Percentiles rank a stretch among this genome's conserved stretches.
Conservation (phyloP, 2,113 vertebrate genomes). For the Aspiorhynchus laticeps region DNA sequence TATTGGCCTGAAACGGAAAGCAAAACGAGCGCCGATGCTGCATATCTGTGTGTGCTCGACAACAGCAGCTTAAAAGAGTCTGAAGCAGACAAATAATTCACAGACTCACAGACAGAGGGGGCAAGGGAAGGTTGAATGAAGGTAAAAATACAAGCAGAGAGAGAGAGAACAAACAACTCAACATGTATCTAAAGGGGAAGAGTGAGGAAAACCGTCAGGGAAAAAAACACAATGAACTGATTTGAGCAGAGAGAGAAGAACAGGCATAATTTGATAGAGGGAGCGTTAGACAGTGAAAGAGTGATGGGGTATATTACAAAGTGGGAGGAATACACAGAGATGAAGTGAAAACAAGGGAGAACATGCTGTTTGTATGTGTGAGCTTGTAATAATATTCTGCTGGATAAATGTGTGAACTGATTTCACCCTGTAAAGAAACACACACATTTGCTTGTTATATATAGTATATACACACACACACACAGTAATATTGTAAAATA, state of each 20-base stretch:
- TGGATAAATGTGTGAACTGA: neutral
- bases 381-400: neutral
- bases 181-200: neutral
- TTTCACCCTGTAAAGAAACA: neutral
- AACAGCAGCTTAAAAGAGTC: neutral
- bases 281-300: neutral
- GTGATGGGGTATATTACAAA: neutral
- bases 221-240: constrained; percentile 3
- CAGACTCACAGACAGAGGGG: constrained; percentile 18
- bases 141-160: neutral
- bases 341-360: neutral
- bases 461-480: too few relatives aligned
- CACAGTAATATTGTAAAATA: too few relatives aligned
- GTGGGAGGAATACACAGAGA: neutral
- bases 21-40: neutral
- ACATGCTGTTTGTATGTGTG: constrained; percentile 9
- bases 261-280: neutral
- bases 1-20: neutral
- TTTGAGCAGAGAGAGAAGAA: constrained; percentile 15
- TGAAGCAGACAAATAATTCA: constrained; percentile 22
- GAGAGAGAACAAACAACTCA: neutral
- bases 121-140: constrained; percentile 10
- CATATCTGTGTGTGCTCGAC: neutral
- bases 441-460: neutral
- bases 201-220: too few relatives aligned